phyloP scores from a whole-genome alignment of 2,797 vertebrate species.

The Philypnodon macrostomus region DNA sequence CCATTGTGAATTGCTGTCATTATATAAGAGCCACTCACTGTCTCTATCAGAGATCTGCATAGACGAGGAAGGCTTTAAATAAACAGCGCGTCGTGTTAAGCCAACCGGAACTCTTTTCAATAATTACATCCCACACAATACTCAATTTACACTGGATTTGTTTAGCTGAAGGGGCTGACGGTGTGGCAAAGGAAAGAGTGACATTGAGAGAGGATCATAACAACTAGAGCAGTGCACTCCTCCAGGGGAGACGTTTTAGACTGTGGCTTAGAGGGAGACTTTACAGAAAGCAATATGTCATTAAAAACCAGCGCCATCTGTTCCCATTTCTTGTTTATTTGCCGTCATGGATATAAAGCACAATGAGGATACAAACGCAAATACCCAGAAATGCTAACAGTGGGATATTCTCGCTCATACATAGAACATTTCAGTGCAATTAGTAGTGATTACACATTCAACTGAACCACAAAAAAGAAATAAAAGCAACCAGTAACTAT shows the following conservation, averaged over 20 bases:
- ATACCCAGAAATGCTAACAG: conserved; percentile 54
- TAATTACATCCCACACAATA: conserved; percentile 68
- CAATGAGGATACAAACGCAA: conserved; percentile 46
- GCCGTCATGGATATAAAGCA: conserved; percentile 44
- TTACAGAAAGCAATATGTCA: conserved; percentile 73
- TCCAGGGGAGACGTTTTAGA: conserved; percentile 58
- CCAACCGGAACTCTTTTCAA: conserved; percentile 68
- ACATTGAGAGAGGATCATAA: conserved; percentile 66
- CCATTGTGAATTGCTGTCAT: conserved; percentile 67
- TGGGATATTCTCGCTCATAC: conserved; percentile 39
- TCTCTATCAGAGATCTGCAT: conserved; percentile 60
- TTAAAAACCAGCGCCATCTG: conserved; percentile 73
- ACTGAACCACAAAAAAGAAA: conserved; percentile 27
- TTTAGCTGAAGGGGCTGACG: conserved; percentile 63
- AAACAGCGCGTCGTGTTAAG: conserved; percentile 61
- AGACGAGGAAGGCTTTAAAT: conserved; percentile 62
- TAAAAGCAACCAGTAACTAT: conserved; percentile 43
- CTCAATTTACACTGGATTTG: conserved; percentile 63
- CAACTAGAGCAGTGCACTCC: conserved; percentile 61
- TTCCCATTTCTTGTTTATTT: conserved; percentile 60
- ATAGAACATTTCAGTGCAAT: conserved; percentile 43
- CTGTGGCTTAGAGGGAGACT: conserved; percentile 63
- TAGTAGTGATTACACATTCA: conserved; percentile 58
- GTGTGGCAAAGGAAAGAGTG: conserved; percentile 57
- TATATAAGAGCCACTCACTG: conserved; percentile 56